phyloP scores from a whole-genome alignment of 2,888 invertebrate species.

The Andrena flavipes region DNA sequence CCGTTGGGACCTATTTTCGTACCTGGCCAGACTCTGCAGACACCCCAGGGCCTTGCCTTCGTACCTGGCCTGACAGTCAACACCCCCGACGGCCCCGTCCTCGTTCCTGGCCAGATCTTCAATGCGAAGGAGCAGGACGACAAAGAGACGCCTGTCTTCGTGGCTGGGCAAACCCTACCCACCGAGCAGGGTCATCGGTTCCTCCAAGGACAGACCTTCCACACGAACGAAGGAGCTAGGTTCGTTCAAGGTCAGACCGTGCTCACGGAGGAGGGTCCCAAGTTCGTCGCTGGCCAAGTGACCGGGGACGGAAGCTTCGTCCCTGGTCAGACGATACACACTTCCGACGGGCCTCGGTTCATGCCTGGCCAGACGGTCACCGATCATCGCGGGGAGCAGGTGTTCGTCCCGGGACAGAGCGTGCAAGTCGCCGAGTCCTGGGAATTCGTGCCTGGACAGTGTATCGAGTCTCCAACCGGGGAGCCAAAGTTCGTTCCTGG shows the following conservation, averaged over 20 bases:
- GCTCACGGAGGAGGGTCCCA: conserved; percentile 87
- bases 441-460: conserved; percentile 89
- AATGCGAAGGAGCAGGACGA: conserved; percentile 85
- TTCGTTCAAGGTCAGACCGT: conserved; percentile 89
- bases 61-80: conserved; percentile 91
- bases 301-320: conserved; percentile 84
- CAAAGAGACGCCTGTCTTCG: conserved; percentile 87
- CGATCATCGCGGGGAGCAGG: conserved; percentile 87
- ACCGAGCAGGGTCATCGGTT: conserved; percentile 86
- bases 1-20: conserved; percentile 90
- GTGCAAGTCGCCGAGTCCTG: conserved; percentile 86
- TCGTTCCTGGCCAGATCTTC: conserved; percentile 91
- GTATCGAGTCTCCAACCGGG: conserved; percentile 86
- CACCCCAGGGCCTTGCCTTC: conserved; percentile 89
- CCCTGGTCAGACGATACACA: conserved; percentile 81
- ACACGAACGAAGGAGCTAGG: conserved; percentile 86
- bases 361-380: conserved; percentile 88
- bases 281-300: conserved; percentile 88
- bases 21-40: conserved; percentile 91
- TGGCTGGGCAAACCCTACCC: conserved; percentile 89
- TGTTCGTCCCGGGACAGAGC: conserved; percentile 89
- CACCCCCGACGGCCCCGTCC: conserved; percentile 88
- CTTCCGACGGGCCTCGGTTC: conserved; percentile 85
- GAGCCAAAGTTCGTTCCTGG: conserved; percentile 88
- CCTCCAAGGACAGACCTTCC: conserved; percentile 88